phyloP scores from a whole-genome alignment of 2,797 vertebrate species.

The Sebastes miniatus region DNA sequence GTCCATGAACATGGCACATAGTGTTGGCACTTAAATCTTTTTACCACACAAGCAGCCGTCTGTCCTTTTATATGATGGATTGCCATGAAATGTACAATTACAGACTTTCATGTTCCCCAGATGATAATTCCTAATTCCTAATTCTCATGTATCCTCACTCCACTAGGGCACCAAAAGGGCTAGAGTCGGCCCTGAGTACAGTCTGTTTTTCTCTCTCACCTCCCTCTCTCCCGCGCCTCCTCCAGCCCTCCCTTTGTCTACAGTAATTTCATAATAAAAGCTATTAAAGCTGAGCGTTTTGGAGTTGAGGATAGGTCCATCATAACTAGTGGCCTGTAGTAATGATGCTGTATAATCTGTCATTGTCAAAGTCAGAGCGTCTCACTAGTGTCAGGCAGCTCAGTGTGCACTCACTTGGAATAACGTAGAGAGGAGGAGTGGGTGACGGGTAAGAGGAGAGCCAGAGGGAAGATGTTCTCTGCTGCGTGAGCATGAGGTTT shows the following conservation, averaged over 20 bases:
- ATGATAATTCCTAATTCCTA: background rate
- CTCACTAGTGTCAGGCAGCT: background rate
- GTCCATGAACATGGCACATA: background rate
- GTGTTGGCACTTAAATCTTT: background rate
- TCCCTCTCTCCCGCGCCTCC: background rate
- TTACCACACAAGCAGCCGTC: background rate
- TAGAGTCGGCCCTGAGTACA: background rate
- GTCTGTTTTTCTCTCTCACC: background rate
- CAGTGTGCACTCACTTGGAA: constrained; percentile 35
- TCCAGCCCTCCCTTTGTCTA: background rate
- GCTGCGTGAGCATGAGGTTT: background rate
- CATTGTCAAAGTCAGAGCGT: constrained; percentile 9
- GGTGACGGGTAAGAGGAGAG: constrained; percentile 1
- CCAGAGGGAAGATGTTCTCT: background rate
- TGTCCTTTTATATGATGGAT: background rate
- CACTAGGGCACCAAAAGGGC: no score
- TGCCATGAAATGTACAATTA: background rate
- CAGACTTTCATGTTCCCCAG: background rate
- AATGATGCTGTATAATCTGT: constrained; percentile 28
- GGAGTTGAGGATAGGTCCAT: constrained; percentile 3
- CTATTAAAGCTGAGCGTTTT: background rate
- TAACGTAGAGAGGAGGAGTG: background rate
- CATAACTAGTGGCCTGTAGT: constrained; percentile 7
- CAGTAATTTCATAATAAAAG: background rate
- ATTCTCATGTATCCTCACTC: background rate